Evolutionary conservation across 2,888 invertebrate species (phyloP).

Genomic region (Erebia palarica): DNA sequence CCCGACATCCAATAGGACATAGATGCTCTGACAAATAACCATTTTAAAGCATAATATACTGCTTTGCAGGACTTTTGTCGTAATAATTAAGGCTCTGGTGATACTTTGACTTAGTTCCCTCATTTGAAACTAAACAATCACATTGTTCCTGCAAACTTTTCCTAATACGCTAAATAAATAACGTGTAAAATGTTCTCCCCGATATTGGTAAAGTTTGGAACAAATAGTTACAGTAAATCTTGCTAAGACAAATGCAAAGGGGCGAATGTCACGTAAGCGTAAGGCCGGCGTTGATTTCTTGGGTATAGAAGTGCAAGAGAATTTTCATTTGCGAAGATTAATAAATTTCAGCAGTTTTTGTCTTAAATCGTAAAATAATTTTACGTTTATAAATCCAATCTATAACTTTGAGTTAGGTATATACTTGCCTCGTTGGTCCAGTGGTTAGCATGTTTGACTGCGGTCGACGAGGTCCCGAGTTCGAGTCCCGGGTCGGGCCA

Average conservation of each 20-base stretch:
- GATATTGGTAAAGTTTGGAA: conserved; percentile 67
- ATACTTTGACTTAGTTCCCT: neutral
- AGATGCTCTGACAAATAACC: too few relatives aligned
- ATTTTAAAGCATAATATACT: too few relatives aligned
- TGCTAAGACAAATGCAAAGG: conserved; percentile 47
- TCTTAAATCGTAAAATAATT: too few relatives aligned
- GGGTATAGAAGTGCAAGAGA: neutral
- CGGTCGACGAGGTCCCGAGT: too few relatives aligned
- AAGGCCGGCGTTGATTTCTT: conserved; percentile 3
- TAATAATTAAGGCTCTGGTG: too few relatives aligned
- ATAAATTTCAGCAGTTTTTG: neutral
- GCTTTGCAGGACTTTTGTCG: too few relatives aligned
- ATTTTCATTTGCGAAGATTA: conserved; percentile 14
- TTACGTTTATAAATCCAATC: too few relatives aligned
- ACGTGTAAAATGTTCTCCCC: conserved; percentile 63
- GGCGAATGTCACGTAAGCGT: conserved; percentile 52
- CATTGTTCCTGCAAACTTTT: conserved; percentile 25
- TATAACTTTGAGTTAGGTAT: too few relatives aligned
- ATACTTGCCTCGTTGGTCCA: too few relatives aligned
- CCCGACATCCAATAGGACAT: too few relatives aligned
- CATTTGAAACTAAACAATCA: neutral
- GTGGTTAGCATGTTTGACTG: too few relatives aligned
- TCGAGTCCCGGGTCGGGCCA: too few relatives aligned
- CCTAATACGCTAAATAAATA: conserved; percentile 31
- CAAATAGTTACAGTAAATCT: conserved; percentile 57